Conservation (phyloP, 2,888 invertebrate species). For the Dusona sp. region DNA sequence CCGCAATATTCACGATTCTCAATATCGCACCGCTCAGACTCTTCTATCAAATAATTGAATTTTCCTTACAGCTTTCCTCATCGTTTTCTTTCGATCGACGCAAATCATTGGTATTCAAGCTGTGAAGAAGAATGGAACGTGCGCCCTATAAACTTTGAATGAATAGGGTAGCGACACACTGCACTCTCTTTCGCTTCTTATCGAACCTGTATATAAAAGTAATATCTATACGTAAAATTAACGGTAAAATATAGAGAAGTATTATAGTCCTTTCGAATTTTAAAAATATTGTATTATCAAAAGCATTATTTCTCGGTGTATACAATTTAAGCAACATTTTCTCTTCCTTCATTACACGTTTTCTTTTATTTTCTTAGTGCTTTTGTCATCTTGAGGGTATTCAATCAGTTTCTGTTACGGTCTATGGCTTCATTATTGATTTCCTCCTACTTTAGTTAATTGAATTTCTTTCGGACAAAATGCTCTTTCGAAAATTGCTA, state of each 20-base stretch:
- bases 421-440: constrained; percentile 19
- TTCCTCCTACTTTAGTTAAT: constrained; percentile 19
- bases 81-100: constrained; percentile 13
- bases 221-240: constrained; percentile 6
- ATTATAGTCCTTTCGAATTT: not conserved
- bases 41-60: not conserved
- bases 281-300: not conserved
- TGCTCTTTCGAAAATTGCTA: not conserved
- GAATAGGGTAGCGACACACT: constrained; percentile 31
- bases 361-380: not conserved
- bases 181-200: not conserved
- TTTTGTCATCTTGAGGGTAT: not conserved
- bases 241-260: not conserved
- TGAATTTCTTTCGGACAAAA: not conserved
- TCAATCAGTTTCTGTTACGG: constrained; percentile 22
- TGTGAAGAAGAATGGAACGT: constrained; percentile 21
- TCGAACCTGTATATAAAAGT: not conserved
- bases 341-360: not conserved
- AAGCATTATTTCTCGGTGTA: not conserved
- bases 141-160: constrained; percentile 43
- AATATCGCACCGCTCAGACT: not conserved
- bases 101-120: constrained; percentile 41
- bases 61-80: not conserved
- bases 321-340: not conserved
- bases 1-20: not conserved